Evolutionary conservation across 2,113 vertebrate species (phyloP).

Genomic region (Fulmarus glacialis): DNA sequence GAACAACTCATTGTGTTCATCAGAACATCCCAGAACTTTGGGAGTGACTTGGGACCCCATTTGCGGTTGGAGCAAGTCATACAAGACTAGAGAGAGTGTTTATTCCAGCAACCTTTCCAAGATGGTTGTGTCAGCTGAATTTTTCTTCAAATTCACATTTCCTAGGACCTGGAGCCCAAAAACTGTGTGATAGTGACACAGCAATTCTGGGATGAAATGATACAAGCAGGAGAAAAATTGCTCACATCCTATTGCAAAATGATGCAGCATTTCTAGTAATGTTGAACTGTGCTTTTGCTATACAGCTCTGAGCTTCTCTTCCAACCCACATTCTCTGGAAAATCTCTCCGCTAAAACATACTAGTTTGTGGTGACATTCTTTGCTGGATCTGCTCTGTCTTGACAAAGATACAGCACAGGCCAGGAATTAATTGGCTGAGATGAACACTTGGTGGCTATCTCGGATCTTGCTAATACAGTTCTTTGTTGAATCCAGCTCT

Average conservation of each 20-base stretch:
- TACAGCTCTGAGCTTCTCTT: background rate
- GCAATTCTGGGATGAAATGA: background rate
- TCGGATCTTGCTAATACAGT: background rate
- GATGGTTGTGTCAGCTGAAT: background rate
- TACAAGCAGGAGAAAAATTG: background rate
- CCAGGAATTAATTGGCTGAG: background rate
- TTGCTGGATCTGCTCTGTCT: background rate
- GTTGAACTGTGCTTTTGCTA: background rate
- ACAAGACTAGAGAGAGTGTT: background rate
- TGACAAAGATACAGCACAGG: background rate
- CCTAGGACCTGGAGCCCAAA: background rate
- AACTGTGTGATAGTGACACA: background rate
- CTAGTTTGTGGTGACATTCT: background rate
- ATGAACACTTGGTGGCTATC: background rate
- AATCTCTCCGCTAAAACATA: background rate
- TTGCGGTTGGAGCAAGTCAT: background rate
- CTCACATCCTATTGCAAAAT: background rate
- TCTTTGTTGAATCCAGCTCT: background rate
- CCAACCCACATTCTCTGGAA: background rate
- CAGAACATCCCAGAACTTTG: background rate
- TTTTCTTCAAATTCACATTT: background rate
- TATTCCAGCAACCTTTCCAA: background rate
- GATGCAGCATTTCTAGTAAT: background rate
- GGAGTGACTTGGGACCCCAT: background rate
- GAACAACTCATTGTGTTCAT: background rate